These are phyloP conservation scores for Barypeithes pellucidus DNA, from an alignment of 2,888 invertebrate species.

Conservation along the genomic window DNA sequence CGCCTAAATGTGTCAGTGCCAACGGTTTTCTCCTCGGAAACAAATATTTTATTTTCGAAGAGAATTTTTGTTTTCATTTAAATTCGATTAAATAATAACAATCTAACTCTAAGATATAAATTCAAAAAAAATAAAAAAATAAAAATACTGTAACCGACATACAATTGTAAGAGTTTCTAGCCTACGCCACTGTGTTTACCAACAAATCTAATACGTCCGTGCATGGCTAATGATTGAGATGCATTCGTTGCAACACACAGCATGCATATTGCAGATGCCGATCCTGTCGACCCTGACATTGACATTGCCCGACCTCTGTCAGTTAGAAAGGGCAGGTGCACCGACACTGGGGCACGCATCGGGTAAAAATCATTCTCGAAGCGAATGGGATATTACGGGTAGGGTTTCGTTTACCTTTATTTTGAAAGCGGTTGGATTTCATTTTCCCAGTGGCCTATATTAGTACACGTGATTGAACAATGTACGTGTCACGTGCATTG, in stretches of 20 bases:
- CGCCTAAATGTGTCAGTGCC: no score
- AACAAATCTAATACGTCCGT: conserved; percentile 44
- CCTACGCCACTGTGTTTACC: conserved; percentile 40
- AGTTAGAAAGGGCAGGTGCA: conserved; percentile 59
- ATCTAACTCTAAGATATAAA: no score
- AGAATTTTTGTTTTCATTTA: no score
- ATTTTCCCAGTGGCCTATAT: conserved; percentile 33
- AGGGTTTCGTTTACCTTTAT: conserved; percentile 38
- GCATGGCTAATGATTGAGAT: conserved; percentile 57
- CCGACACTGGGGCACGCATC: conserved; percentile 45
- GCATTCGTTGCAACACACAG: conserved; percentile 62
- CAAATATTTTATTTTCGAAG: no score
- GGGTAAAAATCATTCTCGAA: conserved; percentile 43
- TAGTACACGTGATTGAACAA: neutral
- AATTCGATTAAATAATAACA: no score
- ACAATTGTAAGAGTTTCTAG: no score
- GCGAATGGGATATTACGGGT: conserved; percentile 37
- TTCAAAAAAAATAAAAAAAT: no score
- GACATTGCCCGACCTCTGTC: conserved; percentile 70
- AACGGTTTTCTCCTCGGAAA: no score
- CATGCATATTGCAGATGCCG: conserved; percentile 67
- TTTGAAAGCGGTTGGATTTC: conserved; percentile 31
- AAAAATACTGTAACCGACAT: no score
- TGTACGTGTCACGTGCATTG: no score
- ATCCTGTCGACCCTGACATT: conserved; percentile 71